Conservation (phyloP, 2,113 vertebrate species). For the Grallaria varia region DNA sequence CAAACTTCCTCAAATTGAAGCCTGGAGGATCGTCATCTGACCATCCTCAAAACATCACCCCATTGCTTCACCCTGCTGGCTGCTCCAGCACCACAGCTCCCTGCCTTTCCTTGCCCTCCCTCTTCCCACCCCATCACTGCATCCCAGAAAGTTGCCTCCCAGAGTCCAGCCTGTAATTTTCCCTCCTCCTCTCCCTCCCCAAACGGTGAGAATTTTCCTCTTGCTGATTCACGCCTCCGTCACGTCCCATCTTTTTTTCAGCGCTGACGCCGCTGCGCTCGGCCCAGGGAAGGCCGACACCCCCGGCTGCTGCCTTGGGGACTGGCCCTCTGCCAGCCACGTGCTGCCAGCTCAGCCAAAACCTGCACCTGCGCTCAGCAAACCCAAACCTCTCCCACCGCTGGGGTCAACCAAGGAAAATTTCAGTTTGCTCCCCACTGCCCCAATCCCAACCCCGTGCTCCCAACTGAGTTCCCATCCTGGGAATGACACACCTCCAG, state of each 20-base stretch:
- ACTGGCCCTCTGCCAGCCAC: slow-evolving; percentile 18
- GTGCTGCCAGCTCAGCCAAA: background rate
- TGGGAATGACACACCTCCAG: background rate
- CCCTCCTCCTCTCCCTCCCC: background rate
- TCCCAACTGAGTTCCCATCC: rapidly evolving
- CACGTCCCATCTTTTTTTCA: background rate
- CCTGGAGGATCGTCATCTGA: background rate
- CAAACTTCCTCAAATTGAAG: background rate
- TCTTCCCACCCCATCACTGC: background rate
- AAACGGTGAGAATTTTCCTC: slow-evolving; percentile 27
- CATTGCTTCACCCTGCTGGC: rapidly evolving
- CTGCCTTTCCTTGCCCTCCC: background rate
- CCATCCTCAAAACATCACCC: rapidly evolving
- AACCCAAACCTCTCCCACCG: background rate
- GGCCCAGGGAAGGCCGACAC: slow-evolving; percentile 15
- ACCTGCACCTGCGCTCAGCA: background rate
- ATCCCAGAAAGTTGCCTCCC: background rate
- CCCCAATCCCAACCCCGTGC: background rate
- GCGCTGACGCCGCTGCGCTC: background rate
- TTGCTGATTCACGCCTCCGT: slow-evolving; percentile 7
- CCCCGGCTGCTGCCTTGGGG: background rate
- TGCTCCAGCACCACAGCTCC: background rate
- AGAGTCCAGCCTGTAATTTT: background rate
- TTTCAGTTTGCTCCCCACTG: background rate
- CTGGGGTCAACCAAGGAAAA: background rate